Conservation (phyloP, 2,888 invertebrate genomes). For the Isoperla grammatica region DNA sequence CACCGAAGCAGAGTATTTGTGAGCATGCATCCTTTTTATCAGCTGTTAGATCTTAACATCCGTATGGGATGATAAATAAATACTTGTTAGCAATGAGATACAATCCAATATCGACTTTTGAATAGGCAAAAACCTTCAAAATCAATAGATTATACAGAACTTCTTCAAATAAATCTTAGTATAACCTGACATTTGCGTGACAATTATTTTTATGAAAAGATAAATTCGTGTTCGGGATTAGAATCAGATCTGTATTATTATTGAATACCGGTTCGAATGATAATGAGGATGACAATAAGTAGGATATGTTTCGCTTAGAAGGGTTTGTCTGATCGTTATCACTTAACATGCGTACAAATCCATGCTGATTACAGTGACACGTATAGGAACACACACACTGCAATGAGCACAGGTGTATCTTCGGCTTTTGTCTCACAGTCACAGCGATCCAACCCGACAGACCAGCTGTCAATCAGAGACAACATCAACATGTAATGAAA, state of each 20-base stretch:
- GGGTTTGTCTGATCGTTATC: background rate
- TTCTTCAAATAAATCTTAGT: background rate
- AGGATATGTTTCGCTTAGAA: slow-evolving; percentile 1
- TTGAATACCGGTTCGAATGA: background rate
- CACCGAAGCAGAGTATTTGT: too few relatives aligned
- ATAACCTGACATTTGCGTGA: slow-evolving; percentile 1
- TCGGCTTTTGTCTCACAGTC: too few relatives aligned
- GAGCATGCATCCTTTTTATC: too few relatives aligned
- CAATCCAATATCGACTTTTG: background rate
- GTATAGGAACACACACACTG: background rate
- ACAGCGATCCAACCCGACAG: too few relatives aligned
- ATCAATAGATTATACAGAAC: too few relatives aligned
- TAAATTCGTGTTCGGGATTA: background rate
- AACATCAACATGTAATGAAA: too few relatives aligned
- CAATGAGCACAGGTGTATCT: too few relatives aligned
- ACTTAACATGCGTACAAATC: slow-evolving; percentile 8
- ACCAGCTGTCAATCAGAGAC: too few relatives aligned
- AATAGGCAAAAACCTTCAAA: background rate
- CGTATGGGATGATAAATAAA: too few relatives aligned
- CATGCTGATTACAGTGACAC: slow-evolving; percentile 1
- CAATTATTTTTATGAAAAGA: background rate
- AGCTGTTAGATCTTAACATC: too few relatives aligned
- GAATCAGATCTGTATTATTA: background rate
- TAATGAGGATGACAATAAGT: background rate
- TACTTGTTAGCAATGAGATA: too few relatives aligned